phyloP scores from a whole-genome alignment of 2,888 invertebrate species.

The Peribatodes rhomboidaria region DNA sequence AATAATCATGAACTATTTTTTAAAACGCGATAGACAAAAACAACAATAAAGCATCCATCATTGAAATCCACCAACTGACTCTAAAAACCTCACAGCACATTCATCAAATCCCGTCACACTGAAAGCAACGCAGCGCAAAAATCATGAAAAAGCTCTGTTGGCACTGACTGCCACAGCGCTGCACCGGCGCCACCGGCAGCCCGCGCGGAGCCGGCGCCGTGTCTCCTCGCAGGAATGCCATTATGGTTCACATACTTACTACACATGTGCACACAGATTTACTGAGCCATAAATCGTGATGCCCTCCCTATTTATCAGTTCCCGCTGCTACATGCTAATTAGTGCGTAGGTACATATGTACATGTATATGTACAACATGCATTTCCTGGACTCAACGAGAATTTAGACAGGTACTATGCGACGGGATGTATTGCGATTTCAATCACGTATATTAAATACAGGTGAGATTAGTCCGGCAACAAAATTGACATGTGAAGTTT shows the following conservation, averaged over 20 bases:
- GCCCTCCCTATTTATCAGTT: constrained; percentile 49
- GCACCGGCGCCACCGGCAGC: constrained; percentile 6
- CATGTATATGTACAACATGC: constrained; percentile 27
- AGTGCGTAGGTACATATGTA: constrained; percentile 42
- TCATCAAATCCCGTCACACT: constrained; percentile 22
- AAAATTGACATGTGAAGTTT: neutral
- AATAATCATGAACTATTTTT: too few relatives aligned
- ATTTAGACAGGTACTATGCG: neutral
- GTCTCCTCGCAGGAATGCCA: constrained; percentile 31
- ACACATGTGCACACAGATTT: constrained; percentile 46
- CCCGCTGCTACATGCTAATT: constrained; percentile 47
- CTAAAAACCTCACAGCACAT: constrained; percentile 12
- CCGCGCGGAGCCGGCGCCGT: neutral
- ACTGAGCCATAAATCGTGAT: constrained; percentile 47
- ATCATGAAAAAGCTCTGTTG: constrained; percentile 21
- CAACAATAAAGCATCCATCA: constrained; percentile 5
- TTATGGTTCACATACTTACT: constrained; percentile 30
- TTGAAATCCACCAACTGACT: constrained; percentile 13
- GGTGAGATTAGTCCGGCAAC: neutral
- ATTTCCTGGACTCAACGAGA: constrained; percentile 30
- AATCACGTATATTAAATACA: constrained; percentile 3
- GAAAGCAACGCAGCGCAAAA: constrained; percentile 23
- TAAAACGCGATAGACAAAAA: too few relatives aligned
- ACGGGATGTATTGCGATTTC: constrained; percentile 2
- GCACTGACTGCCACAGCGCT: constrained; percentile 3